Conservation (phyloP, 2,797 vertebrate species). For the Rhynchonycteris naso region DNA sequence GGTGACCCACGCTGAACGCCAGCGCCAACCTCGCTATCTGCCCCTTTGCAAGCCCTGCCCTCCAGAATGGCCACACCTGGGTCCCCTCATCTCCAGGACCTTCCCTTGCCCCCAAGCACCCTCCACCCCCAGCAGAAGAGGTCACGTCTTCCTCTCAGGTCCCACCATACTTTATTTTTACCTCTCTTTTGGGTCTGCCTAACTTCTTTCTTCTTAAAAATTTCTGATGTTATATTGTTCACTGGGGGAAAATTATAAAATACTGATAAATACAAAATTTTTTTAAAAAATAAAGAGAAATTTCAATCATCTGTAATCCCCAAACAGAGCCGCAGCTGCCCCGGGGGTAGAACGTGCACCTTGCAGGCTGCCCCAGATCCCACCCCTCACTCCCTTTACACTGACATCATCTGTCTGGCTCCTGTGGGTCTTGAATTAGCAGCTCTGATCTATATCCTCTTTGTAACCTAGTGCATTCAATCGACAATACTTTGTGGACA, state of each 20-base stretch:
- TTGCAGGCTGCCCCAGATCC: neutral
- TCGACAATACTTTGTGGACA: constrained; percentile 68
- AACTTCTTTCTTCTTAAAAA: constrained; percentile 80
- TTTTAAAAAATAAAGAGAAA: constrained; percentile 40
- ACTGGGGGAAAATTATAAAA: constrained; percentile 77
- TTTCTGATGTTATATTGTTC: constrained; percentile 76
- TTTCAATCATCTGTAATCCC: constrained; percentile 51
- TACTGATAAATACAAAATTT: constrained; percentile 71
- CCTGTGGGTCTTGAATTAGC: constrained; percentile 43
- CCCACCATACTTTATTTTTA: constrained; percentile 63
- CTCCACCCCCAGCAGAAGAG: constrained; percentile 37
- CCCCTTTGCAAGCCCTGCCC: neutral
- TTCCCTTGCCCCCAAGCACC: neutral
- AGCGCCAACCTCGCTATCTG: neutral
- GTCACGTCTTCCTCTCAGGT: constrained; percentile 61
- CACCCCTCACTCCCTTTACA: neutral
- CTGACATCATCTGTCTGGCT: constrained; percentile 35
- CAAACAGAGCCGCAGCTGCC: neutral
- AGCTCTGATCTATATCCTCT: constrained; percentile 60
- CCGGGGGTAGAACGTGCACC: neutral
- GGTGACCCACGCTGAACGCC: neutral
- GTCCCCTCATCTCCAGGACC: neutral
- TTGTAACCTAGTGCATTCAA: constrained; percentile 61
- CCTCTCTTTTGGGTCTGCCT: constrained; percentile 76
- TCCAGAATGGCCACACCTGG: neutral